phyloP scores from a whole-genome alignment of 35 echinoderm and acorn worm genomes.

The Strongylocentrotus purpuratus region DNA sequence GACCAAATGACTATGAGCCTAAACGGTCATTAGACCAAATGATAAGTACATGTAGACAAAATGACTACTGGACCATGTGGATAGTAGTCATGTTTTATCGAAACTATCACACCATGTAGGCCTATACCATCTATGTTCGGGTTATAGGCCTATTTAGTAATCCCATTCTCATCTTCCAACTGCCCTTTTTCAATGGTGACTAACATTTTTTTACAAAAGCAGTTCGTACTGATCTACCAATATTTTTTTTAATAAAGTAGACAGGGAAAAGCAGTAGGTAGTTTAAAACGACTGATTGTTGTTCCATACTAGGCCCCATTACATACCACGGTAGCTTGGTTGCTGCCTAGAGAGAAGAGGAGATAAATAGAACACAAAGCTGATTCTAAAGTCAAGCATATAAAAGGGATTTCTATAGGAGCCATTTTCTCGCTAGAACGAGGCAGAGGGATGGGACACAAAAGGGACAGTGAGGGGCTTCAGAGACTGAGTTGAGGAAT shows the following conservation, averaged over 20 bases:
- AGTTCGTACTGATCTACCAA: neutral
- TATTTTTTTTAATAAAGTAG: neutral
- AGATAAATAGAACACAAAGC: slow-evolving; percentile 4
- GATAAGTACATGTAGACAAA: no score
- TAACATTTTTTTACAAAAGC: no score
- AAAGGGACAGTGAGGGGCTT: slow-evolving; percentile 7
- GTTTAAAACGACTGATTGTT: neutral
- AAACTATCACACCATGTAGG: no score
- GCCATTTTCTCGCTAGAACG: neutral
- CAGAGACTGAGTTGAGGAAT: neutral
- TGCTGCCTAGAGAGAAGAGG: neutral
- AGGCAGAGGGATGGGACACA: neutral
- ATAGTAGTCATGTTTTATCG: no score
- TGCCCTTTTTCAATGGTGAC: no score
- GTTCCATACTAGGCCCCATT: neutral
- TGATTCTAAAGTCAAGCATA: slow-evolving; percentile 12
- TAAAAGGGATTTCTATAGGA: neutral
- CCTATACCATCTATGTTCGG: no score
- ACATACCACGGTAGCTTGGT: slow-evolving; percentile 20
- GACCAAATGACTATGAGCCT: no score
- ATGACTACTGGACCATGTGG: no score
- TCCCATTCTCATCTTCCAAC: no score
- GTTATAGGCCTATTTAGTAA: no score
- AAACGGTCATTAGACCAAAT: no score
- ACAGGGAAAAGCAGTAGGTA: neutral